phyloP scores from a whole-genome alignment of 2,888 invertebrate genomes.

The Plebejus melissa region DNA sequence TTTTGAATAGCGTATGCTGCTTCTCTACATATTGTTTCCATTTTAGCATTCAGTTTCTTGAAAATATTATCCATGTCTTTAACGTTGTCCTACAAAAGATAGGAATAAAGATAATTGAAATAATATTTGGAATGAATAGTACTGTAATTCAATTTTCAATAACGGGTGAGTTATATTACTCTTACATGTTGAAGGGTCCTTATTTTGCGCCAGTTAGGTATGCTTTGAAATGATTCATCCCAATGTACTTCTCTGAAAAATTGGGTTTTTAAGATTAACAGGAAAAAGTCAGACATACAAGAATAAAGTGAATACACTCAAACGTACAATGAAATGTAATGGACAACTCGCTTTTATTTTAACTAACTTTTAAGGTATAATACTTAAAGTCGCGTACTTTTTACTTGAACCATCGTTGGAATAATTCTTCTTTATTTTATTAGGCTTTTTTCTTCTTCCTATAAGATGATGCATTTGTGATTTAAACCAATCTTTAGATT shows the following conservation, averaged over 20 bases:
- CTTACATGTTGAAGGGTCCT: constrained; percentile 31
- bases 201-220: constrained; percentile 21
- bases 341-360: neutral
- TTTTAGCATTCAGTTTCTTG: constrained; percentile 47
- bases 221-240: neutral
- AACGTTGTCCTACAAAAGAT: constrained; percentile 39
- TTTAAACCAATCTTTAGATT: constrained; percentile 56
- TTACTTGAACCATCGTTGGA: neutral
- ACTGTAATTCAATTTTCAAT: neutral
- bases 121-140: too few species aligned
- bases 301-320: neutral
- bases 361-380: too few species aligned
- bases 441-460: constrained; percentile 36
- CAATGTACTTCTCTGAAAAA: neutral
- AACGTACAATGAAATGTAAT: neutral
- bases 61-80: constrained; percentile 45
- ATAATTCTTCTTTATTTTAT: constrained; percentile 31
- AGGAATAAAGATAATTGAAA: too few species aligned
- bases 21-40: constrained; percentile 56
- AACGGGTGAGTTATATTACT: neutral
- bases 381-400: neutral
- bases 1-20: constrained; percentile 53
- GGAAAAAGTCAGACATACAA: neutral
- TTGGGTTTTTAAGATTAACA: neutral
- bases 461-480: constrained; percentile 50